phyloP scores from a whole-genome alignment of 2,888 invertebrate genomes.

The Macroteleia sp. region DNA sequence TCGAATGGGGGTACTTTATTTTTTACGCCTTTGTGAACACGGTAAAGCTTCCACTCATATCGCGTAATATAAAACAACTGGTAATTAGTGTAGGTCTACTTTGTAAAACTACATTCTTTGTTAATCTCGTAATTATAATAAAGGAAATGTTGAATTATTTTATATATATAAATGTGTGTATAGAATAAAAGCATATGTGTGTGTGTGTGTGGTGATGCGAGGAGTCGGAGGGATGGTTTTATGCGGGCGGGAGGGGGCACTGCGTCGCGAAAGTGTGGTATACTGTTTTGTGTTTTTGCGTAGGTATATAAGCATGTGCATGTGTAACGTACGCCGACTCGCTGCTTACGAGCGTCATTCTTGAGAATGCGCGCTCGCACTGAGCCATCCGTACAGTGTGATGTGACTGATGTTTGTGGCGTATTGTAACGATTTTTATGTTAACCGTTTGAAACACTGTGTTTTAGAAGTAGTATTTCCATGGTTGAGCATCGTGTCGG shows the following conservation, averaged over 20 bases:
- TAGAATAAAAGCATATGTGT: not conserved
- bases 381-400: slow-evolving; percentile 49
- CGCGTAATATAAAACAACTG: too few relatives aligned
- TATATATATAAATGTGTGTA: not conserved
- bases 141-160: slow-evolving; percentile 10
- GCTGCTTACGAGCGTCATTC: slow-evolving; percentile 58
- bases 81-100: too few relatives aligned
- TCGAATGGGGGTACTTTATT: slow-evolving; percentile 3
- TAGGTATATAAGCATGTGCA: slow-evolving; percentile 58
- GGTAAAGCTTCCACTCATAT: too few relatives aligned
- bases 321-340: slow-evolving; percentile 51
- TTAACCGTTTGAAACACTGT: slow-evolving; percentile 25
- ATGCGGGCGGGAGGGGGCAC: slow-evolving; percentile 29
- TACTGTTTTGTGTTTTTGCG: slow-evolving; percentile 58
- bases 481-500: slow-evolving; percentile 6
- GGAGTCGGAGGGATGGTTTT: slow-evolving; percentile 24
- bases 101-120: too few relatives aligned
- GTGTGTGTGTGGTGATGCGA: not conserved
- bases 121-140: too few relatives aligned
- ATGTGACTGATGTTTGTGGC: slow-evolving; percentile 56
- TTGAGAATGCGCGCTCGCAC: slow-evolving; percentile 49
- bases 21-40: too few relatives aligned
- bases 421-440: slow-evolving; percentile 55
- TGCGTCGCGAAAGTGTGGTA: slow-evolving; percentile 48
- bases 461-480: slow-evolving; percentile 24